A percentile compares a stretch with the other conserved stretches of the same genome.
These are phyloP conservation scores for Ophiodon elongatus DNA, from an alignment of 2,113 vertebrate genomes.

Conservation along the genomic window DNA sequence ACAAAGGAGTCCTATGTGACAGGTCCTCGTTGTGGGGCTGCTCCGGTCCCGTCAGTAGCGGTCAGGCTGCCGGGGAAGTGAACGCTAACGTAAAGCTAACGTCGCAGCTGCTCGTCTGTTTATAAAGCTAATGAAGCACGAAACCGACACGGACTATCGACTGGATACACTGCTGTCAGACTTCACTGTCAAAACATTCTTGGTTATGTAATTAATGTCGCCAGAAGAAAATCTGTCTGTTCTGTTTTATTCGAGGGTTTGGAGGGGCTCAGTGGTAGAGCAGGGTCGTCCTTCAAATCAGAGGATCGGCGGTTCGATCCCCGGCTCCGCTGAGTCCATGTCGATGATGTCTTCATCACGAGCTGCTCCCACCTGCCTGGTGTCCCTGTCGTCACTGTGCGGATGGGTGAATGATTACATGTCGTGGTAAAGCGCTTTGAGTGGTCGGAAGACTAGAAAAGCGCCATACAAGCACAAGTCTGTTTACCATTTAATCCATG, in stretches of 20 bases:
- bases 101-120: not conserved
- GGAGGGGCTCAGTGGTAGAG: not conserved
- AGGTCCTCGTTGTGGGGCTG: not conserved
- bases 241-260: not conserved
- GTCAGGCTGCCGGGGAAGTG: not conserved
- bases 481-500: too few relatives aligned
- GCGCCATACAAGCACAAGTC: too few relatives aligned
- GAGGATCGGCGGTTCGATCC: not conserved
- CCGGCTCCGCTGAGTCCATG: not conserved
- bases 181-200: not conserved
- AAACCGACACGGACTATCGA: too few relatives aligned
- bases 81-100: not conserved
- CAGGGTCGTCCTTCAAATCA: not conserved
- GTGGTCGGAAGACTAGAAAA: too few relatives aligned
- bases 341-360: not conserved
- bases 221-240: not conserved
- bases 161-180: not conserved
- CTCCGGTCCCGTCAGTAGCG: not conserved
- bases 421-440: too few relatives aligned
- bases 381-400: too few relatives aligned
- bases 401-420: too few relatives aligned
- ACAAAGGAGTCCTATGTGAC: not conserved
- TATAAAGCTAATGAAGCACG: not conserved
- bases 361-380: too few relatives aligned
- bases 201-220: not conserved